Base-by-base conservation (phyloP, 2,797 vertebrate species). In the Paedocypris micromegethes region DNA sequence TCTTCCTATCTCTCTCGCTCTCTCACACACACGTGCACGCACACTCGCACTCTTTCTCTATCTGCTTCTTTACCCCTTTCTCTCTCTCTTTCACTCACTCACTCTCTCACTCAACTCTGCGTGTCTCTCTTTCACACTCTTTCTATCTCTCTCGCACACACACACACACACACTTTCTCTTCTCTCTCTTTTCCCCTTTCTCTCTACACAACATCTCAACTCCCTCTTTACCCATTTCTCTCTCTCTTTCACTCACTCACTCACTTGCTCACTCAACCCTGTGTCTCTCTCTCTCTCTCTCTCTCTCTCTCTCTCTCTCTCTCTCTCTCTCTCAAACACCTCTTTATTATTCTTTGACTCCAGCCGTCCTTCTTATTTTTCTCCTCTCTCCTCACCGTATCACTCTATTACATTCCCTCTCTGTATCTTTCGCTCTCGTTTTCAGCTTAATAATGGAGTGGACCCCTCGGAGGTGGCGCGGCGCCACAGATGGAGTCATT, bases 391-490 rank as follows among this genome's bases (percentile, higher is more conserved):
- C 63, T 67, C 63, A 47, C 62, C 64, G 45, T 61, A 75, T 75
- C 67, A 79, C 78, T 77, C 72, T 79, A 76, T 74, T 77, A 70
- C 72, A 72, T 77, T 76, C 50, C 53, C 37, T 9, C 45, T n/a
- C 80, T 59, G 1, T 23, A 71, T 79, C 78, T 63, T 75, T 58
- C 37, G 44, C 72, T 66, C 78, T 83, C 80, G 79, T 80, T 86
- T 86, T 83, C 83, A 86, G 85, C 84, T 84, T 86, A 85, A 86
- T 85, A 85, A 84, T 80, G 72, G 79, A 86, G 84, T 85, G 74
- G 78, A 86, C 75, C 80, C 83, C 85, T 86, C 75, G 80, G 80
- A 83, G 80, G 82, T 78, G 68, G 62, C 78, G 81, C 78, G 73
- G 72, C 81, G 78, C 79, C 61, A 76, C 74, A 52, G 81, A 82